Evolutionary conservation across 2,888 invertebrate species (phyloP).

Genomic region (Synergus itoensis): DNA sequence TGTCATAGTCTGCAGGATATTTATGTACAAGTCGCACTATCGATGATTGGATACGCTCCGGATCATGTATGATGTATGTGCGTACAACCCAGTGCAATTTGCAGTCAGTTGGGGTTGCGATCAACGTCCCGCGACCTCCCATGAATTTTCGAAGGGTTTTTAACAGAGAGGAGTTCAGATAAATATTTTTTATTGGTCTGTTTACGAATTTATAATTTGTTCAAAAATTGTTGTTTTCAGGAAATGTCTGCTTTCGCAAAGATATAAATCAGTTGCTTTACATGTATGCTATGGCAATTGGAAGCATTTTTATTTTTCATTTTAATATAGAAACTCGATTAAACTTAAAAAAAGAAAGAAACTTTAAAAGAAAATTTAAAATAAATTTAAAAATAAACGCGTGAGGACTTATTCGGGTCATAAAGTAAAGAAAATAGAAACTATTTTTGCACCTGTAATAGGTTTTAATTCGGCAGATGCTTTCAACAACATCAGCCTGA

Average conservation of each 20-base stretch:
- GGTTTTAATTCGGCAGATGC: not conserved
- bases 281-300: too few species aligned
- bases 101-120: conserved; percentile 30
- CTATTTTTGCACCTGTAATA: not conserved
- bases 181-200: not conserved
- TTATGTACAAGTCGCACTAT: conserved; percentile 63
- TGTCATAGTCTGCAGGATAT: conserved; percentile 61
- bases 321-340: too few species aligned
- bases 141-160: conserved; percentile 27
- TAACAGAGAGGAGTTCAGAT: not conserved
- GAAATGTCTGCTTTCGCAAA: not conserved
- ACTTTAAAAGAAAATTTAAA: too few species aligned
- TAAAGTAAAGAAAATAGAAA: not conserved
- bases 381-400: too few species aligned
- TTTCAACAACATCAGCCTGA: not conserved
- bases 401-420: not conserved
- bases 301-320: too few species aligned
- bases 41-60: conserved; percentile 63
- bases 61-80: conserved; percentile 55
- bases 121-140: conserved; percentile 14
- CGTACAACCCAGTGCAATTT: conserved; percentile 39
- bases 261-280: not conserved
- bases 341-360: too few species aligned
- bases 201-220: not conserved
- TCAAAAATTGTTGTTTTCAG: not conserved